Percentiles rank a stretch among this genome's conserved stretches.
Conservation (phyloP, 2,113 vertebrate species). For the Alligator sinensis region DNA sequence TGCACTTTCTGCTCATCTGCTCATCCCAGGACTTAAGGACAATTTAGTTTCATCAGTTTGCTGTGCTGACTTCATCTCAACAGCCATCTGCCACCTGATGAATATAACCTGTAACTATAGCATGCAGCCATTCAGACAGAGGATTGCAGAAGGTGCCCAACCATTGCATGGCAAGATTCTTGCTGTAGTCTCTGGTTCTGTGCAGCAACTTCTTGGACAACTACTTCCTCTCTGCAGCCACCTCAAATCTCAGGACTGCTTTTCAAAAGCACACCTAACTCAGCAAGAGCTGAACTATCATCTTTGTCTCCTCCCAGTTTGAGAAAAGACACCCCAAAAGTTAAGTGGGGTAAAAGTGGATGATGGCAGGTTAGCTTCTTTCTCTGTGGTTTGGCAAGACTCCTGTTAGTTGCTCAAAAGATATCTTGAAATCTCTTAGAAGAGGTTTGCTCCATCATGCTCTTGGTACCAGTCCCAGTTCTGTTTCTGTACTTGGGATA, state of each 20-base stretch:
- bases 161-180: fast-evolving
- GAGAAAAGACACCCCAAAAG: neutral
- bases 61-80: neutral
- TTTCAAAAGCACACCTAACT: neutral
- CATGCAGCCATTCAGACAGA: fast-evolving
- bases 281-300: neutral
- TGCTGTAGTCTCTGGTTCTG: neutral
- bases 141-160: neutral
- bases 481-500: fast-evolving
- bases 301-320: neutral
- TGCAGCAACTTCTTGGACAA: neutral
- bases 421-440: neutral
- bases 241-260: neutral
- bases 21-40: neutral
- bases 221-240: neutral
- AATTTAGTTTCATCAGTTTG: neutral
- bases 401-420: neutral
- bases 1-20: neutral
- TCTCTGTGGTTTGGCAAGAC: neutral
- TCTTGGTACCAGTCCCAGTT: neutral
- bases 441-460: neutral
- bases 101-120: neutral
- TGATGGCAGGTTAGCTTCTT: neutral
- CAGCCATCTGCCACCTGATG: neutral
- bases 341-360: neutral